Base-by-base conservation (phyloP, 2,888 invertebrate genomes). In the Epistrophe eligans region DNA sequence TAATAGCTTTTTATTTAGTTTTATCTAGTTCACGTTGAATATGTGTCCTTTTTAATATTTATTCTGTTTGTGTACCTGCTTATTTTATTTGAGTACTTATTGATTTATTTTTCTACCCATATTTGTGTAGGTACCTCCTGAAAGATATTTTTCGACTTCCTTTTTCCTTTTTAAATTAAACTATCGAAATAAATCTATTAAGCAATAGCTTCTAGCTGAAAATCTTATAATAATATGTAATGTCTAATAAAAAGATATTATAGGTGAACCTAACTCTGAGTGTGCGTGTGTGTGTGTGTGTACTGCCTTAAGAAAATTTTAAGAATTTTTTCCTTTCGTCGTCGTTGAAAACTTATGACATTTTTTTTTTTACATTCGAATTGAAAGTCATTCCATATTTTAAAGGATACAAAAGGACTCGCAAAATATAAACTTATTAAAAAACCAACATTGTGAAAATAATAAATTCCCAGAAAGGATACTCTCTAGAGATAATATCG, bases 401-500 rank as follows among this genome's bases (percentile, higher is more conserved):
- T 38, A 67, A 67, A 67, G 67, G 35, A 67, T 67, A 19, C 48
- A 52, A 71, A 62, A 57, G 72, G 57, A 72, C 45, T 17, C 11
- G 35, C 40, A 79, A 43, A 45, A 24, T 57, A 17, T 13, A 70
- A 55, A 73, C 57, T 48, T 72, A 43, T 71, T 62, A 72, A 71
- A 64, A 57, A 64, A 72, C 45, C 35, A 40, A 70, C 64, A 66
- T 57, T 66, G 45, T 58, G 38, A 62, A 77, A 57, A 67, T 50
- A 72, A 79, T 79, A 79, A 79, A 79, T 79, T 79, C 57, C 15
- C n/a, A 72, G 72, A 55, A 66, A 73, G 28, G 72, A 79, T 67
- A 67, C 72, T 72, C 64, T 40, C 62, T 35, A 55, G 52, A 79
- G 79, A 71, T 66, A 43, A 73, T 58, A 66, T 73, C 57, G 64